These are phyloP conservation scores for Chaetogeoica ovagalla DNA, from an alignment of 2,888 invertebrate genomes.

Conservation along the genomic window DNA sequence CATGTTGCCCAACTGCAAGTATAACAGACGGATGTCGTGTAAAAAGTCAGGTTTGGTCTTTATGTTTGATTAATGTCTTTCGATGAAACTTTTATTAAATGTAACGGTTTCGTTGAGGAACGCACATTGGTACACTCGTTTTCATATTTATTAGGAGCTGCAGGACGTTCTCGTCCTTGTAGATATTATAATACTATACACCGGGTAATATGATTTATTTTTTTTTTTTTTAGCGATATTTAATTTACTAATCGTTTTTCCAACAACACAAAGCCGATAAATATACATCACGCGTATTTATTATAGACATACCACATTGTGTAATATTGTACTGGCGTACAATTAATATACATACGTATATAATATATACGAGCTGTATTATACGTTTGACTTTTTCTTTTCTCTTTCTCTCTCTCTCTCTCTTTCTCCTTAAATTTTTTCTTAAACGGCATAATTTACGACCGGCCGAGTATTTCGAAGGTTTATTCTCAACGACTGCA, in stretches of 20 bases:
- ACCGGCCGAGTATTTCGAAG: slow-evolving; percentile 43
- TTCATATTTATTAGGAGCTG: no score
- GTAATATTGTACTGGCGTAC: no score
- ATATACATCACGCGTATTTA: slow-evolving; percentile 19
- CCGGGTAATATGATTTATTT: not conserved
- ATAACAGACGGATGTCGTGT: no score
- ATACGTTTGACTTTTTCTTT: slow-evolving; percentile 40
- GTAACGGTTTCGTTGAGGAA: no score
- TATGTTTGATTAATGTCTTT: no score
- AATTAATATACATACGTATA: no score
- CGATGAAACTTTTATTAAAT: no score
- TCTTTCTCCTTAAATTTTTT: slow-evolving; percentile 23
- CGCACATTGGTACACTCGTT: no score
- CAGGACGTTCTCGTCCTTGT: not conserved
- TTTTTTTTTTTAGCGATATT: slow-evolving; percentile 10
- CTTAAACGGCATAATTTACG: slow-evolving; percentile 49
- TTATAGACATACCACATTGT: no score
- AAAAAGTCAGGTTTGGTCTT: no score
- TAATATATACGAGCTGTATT: not conserved
- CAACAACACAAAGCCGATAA: slow-evolving; percentile 36
- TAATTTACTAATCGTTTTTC: slow-evolving; percentile 40
- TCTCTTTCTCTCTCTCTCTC: slow-evolving; percentile 21
- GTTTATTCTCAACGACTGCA: slow-evolving; percentile 27
- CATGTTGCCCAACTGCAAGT: no score
- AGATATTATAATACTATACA: not conserved